These are phyloP conservation scores for Gouania willdenowi DNA, from an alignment of 2,797 vertebrate species.

Conservation along the genomic window DNA sequence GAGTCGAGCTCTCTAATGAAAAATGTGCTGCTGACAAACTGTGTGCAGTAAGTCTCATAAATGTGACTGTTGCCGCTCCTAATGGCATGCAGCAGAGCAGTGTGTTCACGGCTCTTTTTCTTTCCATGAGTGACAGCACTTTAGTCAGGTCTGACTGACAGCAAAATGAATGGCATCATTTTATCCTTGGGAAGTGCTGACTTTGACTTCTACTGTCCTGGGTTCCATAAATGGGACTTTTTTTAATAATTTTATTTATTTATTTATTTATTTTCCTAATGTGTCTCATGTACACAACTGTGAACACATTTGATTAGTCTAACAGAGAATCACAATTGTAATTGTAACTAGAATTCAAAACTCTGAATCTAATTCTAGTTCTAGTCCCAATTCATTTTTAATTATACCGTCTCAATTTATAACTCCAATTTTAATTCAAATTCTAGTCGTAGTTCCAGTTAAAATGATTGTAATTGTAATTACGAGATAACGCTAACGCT, in stretches of 20 bases:
- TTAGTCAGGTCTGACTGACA: conserved; percentile 55
- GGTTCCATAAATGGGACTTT: conserved; percentile 31
- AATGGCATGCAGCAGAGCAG: conserved; percentile 50
- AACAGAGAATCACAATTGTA: too few relatives aligned
- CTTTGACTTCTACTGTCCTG: conserved; percentile 45
- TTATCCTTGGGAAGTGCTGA: conserved; percentile 46
- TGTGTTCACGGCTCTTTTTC: conserved; percentile 34
- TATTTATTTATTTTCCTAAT: too few relatives aligned
- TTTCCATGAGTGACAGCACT: conserved; percentile 54
- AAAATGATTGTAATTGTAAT: too few relatives aligned
- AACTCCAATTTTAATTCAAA: too few relatives aligned
- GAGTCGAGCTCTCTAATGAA: conserved; percentile 79
- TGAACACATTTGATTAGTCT: too few relatives aligned
- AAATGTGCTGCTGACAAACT: conserved; percentile 83
- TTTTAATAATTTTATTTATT: too few relatives aligned
- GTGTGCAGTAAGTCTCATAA: conserved; percentile 62
- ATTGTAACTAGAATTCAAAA: too few relatives aligned
- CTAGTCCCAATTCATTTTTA: too few relatives aligned
- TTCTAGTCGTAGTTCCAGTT: too few relatives aligned
- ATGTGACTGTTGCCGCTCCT: conserved; percentile 38
- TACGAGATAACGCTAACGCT: too few relatives aligned
- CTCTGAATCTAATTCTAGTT: too few relatives aligned
- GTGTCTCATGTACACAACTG: conserved; percentile 16
- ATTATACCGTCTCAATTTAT: too few relatives aligned
- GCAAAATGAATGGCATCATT: conserved; percentile 48